Evolutionary conservation across 2,888 invertebrate genomes (phyloP).

Genomic region (Trissoscelio sp.): DNA sequence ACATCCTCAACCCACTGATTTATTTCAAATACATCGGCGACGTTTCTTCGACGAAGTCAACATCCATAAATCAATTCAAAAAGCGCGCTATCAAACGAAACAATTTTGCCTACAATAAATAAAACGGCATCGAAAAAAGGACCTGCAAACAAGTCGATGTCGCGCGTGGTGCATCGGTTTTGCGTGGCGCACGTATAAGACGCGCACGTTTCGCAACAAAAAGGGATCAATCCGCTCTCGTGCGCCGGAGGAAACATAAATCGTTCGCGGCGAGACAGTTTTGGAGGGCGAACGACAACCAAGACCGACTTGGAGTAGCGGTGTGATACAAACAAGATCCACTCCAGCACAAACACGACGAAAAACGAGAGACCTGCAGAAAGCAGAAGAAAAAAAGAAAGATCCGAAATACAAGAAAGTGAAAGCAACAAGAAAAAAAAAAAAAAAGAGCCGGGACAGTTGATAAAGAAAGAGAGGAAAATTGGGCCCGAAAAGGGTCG

Average conservation of each 20-base stretch:
- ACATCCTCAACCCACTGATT: neutral
- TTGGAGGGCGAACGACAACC: constrained; percentile 76
- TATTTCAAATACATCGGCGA: neutral
- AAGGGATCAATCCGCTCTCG: constrained; percentile 81
- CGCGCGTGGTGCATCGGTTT: constrained; percentile 55
- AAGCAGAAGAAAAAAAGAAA: constrained; percentile 6
- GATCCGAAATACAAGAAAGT: constrained; percentile 21
- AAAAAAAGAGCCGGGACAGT: constrained; percentile 12
- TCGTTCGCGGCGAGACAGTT: constrained; percentile 79
- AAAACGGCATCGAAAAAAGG: constrained; percentile 40
- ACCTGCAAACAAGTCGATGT: constrained; percentile 22
- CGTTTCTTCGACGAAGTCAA: constrained; percentile 16
- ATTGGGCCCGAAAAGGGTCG: constrained; percentile 43
- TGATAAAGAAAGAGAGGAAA: constrained; percentile 54
- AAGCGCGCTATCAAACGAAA: constrained; percentile 35
- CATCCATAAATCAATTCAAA: constrained; percentile 39
- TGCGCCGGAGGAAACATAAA: constrained; percentile 80
- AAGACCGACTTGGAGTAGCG: constrained; percentile 71
- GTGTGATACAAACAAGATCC: constrained; percentile 82
- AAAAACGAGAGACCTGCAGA: constrained; percentile 39
- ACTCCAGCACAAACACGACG: constrained; percentile 79
- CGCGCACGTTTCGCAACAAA: constrained; percentile 75
- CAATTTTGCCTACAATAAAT: constrained; percentile 55
- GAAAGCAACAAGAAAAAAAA: constrained; percentile 34
- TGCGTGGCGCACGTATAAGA: constrained; percentile 64